Evolutionary conservation across 2,888 invertebrate species (phyloP).

Genomic region (Lepidochrysops patricia): DNA sequence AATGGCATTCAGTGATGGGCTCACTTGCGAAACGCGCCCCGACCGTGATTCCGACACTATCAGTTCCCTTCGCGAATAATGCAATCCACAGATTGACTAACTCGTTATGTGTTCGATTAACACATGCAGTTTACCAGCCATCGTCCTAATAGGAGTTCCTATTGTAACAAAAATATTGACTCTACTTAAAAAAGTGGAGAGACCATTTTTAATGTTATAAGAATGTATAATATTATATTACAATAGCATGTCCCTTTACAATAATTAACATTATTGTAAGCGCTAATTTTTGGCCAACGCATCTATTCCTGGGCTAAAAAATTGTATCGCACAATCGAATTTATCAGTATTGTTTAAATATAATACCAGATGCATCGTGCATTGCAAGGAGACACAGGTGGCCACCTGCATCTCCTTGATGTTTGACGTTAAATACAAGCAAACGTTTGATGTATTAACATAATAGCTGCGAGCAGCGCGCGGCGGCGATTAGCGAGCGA

Average conservation of each 20-base stretch:
- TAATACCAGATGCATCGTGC: background rate
- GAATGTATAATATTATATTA: no score
- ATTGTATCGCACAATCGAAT: background rate
- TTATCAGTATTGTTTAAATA: background rate
- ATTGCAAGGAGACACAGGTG: slow-evolving; percentile 5
- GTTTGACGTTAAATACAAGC: slow-evolving; percentile 14
- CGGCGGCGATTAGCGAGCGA: slow-evolving; percentile 56
- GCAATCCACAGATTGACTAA: slow-evolving; percentile 44
- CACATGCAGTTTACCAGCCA: background rate
- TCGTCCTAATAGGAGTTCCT: background rate
- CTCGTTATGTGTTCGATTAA: slow-evolving; percentile 10
- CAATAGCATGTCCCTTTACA: no score
- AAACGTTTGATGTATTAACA: slow-evolving; percentile 14
- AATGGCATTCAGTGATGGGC: slow-evolving; percentile 73
- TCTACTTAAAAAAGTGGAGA: no score
- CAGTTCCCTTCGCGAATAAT: slow-evolving; percentile 45
- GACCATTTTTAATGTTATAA: no score
- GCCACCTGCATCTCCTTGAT: background rate
- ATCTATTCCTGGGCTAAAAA: background rate
- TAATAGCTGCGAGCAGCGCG: slow-evolving; percentile 31
- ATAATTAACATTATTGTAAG: no score
- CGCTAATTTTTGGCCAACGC: background rate
- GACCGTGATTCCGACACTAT: slow-evolving; percentile 49
- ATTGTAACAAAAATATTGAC: background rate
- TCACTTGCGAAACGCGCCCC: slow-evolving; percentile 68